Evolutionary conservation across 1,140 invertebrate genomes (phyloP).

Genomic region (Caenorhabditis remanei): DNA sequence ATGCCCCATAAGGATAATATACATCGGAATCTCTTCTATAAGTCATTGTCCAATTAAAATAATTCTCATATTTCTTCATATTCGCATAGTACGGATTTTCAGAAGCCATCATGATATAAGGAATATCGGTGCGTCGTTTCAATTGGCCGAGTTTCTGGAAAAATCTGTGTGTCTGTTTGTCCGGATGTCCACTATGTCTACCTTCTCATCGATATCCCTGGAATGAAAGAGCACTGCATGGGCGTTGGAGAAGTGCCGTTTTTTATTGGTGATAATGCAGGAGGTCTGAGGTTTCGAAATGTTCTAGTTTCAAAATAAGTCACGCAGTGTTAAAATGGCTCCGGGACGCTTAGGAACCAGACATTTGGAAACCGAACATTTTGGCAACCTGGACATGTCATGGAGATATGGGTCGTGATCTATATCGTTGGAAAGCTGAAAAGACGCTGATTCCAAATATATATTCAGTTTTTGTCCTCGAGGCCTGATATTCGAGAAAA

Average conservation of each 20-base stretch:
- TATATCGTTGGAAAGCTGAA: too few relatives aligned
- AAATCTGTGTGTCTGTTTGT: neutral
- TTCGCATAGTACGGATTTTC: neutral
- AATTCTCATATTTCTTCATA: neutral
- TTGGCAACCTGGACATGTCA: too few relatives aligned
- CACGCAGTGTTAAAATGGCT: too few relatives aligned
- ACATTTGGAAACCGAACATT: neutral
- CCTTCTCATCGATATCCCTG: neutral
- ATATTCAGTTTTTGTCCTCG: too few relatives aligned
- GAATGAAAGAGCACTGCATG: constrained; percentile 39
- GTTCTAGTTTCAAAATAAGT: too few relatives aligned
- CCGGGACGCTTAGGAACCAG: neutral
- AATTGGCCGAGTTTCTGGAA: neutral
- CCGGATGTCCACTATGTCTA: neutral
- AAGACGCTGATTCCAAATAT: too few relatives aligned
- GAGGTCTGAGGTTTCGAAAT: neutral
- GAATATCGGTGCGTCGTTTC: neutral
- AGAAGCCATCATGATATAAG: neutral
- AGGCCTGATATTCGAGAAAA: too few relatives aligned
- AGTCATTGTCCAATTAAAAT: constrained; percentile 65
- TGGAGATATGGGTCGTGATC: too few relatives aligned
- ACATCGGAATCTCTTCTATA: constrained; percentile 57
- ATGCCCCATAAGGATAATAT: constrained; percentile 47
- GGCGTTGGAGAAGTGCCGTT: neutral
- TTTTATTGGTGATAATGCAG: neutral